These are phyloP conservation scores for Phengaris arion DNA, from an alignment of 2,888 invertebrate genomes.

Conservation along the genomic window DNA sequence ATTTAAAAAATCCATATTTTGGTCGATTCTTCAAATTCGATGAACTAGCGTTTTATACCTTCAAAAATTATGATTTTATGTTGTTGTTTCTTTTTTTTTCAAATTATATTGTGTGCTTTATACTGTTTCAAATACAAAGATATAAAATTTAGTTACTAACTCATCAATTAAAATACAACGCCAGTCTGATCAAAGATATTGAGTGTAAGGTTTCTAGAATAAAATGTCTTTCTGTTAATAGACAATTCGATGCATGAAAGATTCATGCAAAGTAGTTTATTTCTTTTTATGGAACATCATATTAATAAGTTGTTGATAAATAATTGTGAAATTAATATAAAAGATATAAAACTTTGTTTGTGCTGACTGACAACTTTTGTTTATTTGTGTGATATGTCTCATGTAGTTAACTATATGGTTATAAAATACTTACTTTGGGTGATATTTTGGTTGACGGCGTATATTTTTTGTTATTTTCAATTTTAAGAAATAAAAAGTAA, in stretches of 20 bases:
- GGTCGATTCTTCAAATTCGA: not conserved
- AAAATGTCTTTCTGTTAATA: not conserved
- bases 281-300: not conserved
- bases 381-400: slow-evolving; percentile 66
- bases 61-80: not conserved
- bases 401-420: slow-evolving; percentile 46
- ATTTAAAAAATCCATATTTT: not conserved
- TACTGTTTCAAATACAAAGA: not conserved
- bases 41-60: not conserved
- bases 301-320: not conserved
- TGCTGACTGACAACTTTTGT: slow-evolving; percentile 49
- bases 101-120: not conserved
- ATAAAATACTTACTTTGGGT: slow-evolving; percentile 52
- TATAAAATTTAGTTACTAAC: not conserved
- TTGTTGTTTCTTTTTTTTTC: not conserved
- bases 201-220: not conserved
- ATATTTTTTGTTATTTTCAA: slow-evolving; percentile 70
- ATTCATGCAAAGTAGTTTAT: not conserved
- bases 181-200: not conserved
- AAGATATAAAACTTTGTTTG: not conserved
- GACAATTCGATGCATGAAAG: not conserved
- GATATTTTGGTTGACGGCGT: slow-evolving; percentile 71
- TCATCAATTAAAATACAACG: not conserved
- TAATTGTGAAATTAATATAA: not conserved
- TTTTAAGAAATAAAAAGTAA: slow-evolving; percentile 62